phyloP scores from a whole-genome alignment of 2,888 invertebrate genomes.

The Temnothorax ravouxi region DNA sequence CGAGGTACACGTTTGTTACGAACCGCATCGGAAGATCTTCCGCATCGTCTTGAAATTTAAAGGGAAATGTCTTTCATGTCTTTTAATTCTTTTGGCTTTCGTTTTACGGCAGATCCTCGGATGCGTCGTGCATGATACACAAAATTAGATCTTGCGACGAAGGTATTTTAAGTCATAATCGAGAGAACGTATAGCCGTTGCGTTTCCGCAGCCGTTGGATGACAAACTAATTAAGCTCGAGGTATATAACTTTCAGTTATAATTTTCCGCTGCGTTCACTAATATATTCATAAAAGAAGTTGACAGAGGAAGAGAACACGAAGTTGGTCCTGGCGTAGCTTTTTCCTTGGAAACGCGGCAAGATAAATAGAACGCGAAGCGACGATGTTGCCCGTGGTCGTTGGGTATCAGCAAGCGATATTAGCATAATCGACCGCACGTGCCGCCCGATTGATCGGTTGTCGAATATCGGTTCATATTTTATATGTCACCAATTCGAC shows the following conservation, averaged over 20 bases:
- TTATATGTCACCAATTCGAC: slow-evolving; percentile 11
- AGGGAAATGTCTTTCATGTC: background rate
- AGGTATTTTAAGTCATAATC: slow-evolving; percentile 43
- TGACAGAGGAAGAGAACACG: background rate
- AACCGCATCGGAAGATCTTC: slow-evolving; percentile 46
- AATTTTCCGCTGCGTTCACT: slow-evolving; percentile 2
- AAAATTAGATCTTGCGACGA: slow-evolving; percentile 63
- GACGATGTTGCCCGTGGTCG: background rate
- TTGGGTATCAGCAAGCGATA: background rate
- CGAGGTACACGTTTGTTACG: slow-evolving; percentile 43
- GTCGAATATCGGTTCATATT: slow-evolving; percentile 10
- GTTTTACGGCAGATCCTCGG: slow-evolving; percentile 42
- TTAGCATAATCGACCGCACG: slow-evolving; percentile 33
- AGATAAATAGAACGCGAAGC: background rate
- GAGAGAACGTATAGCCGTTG: background rate
- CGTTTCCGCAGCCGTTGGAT: background rate
- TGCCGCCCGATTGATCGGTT: slow-evolving; percentile 23
- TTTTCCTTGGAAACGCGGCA: background rate
- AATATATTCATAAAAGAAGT: slow-evolving; percentile 7
- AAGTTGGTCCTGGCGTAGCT: background rate
- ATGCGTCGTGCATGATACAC: slow-evolving; percentile 53
- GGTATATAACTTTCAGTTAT: slow-evolving; percentile 1
- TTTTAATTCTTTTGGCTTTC: background rate
- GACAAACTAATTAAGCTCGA: slow-evolving; percentile 27
- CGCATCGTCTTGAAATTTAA: background rate